Evolutionary conservation across 2,888 invertebrate species (phyloP), one percentile per base, ranked within the genome.

Genomic region (Agrochola litura): DNA sequence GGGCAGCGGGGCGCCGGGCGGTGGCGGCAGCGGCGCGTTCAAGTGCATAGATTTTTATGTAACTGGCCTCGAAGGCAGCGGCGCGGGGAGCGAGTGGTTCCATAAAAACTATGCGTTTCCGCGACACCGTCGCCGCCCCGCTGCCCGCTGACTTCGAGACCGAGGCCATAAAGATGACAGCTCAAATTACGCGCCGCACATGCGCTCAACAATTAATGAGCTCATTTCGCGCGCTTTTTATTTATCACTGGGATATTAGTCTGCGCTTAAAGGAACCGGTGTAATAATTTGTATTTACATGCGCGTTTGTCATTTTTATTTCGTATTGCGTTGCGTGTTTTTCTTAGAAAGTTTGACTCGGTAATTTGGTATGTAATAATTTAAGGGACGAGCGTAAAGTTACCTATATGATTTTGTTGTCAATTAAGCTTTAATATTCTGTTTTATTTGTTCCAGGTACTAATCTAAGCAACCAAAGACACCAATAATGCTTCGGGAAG

Each of bases 191-290:
- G 92, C 90, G 87, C 86, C 86, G 92, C 93, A 92, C 91, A 89
- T 88, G 90, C 91, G 88, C 86, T 77, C 67, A 76, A 86, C 91
- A 92, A 95, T 94, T 95, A 96, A 96, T 94, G 95, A 94, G 94
- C 94, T 93, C 92, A 94, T 95, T 95, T 95, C 92, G 93, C 94
- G 92, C 92, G 91, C 90, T 91, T 92, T 93, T 95, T 94, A 95
- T 94, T 94, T 95, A 95, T 95, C 92, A 90, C 89, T 90, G 80
- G 89, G 89, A 90, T 92, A 93, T 94, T 93, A 93, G 92, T 90
- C 89, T 88, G 89, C 77, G 88, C 86, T 89, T 87, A 91, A 91
- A 91, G 79, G 87, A 91, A 90, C 85, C 86, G 70, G 79, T 85
- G 84, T 86, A 86, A 89, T 89, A 86, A 88, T 86, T 87, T 86